Base-by-base conservation (phyloP, 2,113 vertebrate species). In the Bufo gargarizans region DNA sequence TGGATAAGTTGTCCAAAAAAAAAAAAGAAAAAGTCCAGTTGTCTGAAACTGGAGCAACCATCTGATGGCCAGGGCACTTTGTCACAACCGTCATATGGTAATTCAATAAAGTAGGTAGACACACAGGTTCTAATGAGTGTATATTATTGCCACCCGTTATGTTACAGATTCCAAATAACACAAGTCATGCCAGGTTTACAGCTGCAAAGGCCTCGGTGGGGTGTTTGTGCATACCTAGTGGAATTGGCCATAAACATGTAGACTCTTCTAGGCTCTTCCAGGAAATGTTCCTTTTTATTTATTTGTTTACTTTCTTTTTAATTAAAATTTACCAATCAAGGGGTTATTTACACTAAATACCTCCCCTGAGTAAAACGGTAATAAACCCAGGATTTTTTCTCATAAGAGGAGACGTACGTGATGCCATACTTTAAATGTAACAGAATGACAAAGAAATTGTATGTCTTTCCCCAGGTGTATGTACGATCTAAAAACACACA, bases 311-410 rank as follows among this genome's bases (percentile, higher is more conserved):
- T 74, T 82, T 77, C 47, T 76, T 82, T 88, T 83, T 88, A 88
- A 88, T 88, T 88, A 88, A 63, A 77, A 83, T 72, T 84, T 77
- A 65, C 80, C 87, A 77, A 88, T 83, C 47, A 83, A 77, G 33
- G 84, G 12, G 55, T 77, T 50, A 77, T 88, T 83, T 88, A 55
- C 67, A 77, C 43, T 55, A 6, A 84, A 88, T 65, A 83, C 56
- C 8, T 77, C 87, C 50, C 80, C 2, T 20, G 85, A 17, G 78
- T 22, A 79, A 74, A 82, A 3, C 45, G 0, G 55, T 82, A 82
- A 88, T 88, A 82, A 82, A 82, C 20, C 45, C 43, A 4, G 22
- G 20, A 76, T 50, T 82, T 10, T 78, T 63, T 53, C 45, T 79
- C 56, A 77, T 86, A 45, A 63, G n/a, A 65, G n/a, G 33, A 12